Base-by-base conservation (phyloP, 2,797 vertebrate genomes). In the Synaphobranchus kaupii region DNA sequence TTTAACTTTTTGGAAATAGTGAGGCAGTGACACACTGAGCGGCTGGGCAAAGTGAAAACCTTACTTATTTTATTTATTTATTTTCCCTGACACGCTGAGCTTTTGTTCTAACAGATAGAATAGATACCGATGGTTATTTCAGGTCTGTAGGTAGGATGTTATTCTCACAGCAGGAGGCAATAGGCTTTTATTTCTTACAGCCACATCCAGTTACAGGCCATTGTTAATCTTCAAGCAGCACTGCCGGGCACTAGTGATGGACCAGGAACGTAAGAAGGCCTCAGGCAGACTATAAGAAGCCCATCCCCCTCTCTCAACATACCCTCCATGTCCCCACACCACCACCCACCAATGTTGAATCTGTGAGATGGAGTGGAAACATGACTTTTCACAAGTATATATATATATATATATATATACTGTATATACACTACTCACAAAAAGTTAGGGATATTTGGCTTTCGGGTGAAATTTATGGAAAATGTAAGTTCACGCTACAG, bases 171-270 rank as follows among this genome's bases (percentile, higher is more conserved):
- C 73, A 44, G 39, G 73, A 44, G 73, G 34, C 73, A 44, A 76
- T 58, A 44, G 73, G 73, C 73, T 76, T 76, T 76, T 52, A 39
- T 76, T 76, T 76, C 44, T 76, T 44, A 76, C 15, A 76, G 73
- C 15, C 73, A 22, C 73, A 76, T 76, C 73, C 73, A 17, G 34
- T 76, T 76, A 76, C 15, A 44, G 39, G 34, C 73, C 73, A 76
- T 76, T 76, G 73, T 76, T 76, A 44, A 76, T 76, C 73, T 76
- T 39, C 31, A 76, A 76, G 73, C 39, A 34, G 34, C 73, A 8
- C 73, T 76, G 73, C 31, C 13, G 15, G 17, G 10, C 8, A 44
- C 4, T 15, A 76, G 17, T 76, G 73, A 44, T 34, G 39, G 73
- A 44, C 73, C 17, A 22, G 34, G 34, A 20, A 28, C 44, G 73